Evolutionary conservation across 2,113 vertebrate genomes (phyloP), one percentile per base, ranked within the genome.

Genomic region (Alosa alosa): DNA sequence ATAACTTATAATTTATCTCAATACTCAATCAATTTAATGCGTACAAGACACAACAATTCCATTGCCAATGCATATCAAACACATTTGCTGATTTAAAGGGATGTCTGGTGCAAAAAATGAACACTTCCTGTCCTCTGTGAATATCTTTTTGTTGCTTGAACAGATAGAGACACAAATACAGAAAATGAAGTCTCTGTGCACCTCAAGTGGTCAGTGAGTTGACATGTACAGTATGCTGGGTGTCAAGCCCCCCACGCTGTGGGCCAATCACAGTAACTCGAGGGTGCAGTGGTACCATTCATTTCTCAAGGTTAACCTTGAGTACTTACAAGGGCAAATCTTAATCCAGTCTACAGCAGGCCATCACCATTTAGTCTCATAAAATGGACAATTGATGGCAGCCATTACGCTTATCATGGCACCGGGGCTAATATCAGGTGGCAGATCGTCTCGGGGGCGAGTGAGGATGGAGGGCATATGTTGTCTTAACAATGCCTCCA

Each of bases 281-380:
- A 9, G 9, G 57, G 57, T 22, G 5, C 57, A n/a, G 22, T 25
- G 57, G 20, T 64, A 11, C 64, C 64, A 72, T 31, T 72, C 11
- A 15, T 72, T 72, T 36, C 64, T 36, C 64, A 72, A 72, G 64
- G 64, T 72, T 72, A 1, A 72, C 64, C 64, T 72, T 72, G 64
- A 36, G 64, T 72, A 7, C 64, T 72, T 72, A 72, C n/a, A 72
- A 72, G 64, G 64, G 64, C 64, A 72, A 72, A 72, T 72, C 64
- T 72, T 13, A 72, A 72, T 72, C 64, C 64, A 31, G 64, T 25
- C 64, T 72, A 72, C 64, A 72, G 64, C 64, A 72, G 64, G n/a
- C 64, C 64, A 72, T 72, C 64, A 72, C n/a, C 64, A 72, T 72
- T 36, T 13, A 36, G 64, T 72, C 64, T 36, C 64, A 36, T 72